Base-by-base conservation (phyloP, 2,888 invertebrate genomes). In the Synanthedon myopaeformis region DNA sequence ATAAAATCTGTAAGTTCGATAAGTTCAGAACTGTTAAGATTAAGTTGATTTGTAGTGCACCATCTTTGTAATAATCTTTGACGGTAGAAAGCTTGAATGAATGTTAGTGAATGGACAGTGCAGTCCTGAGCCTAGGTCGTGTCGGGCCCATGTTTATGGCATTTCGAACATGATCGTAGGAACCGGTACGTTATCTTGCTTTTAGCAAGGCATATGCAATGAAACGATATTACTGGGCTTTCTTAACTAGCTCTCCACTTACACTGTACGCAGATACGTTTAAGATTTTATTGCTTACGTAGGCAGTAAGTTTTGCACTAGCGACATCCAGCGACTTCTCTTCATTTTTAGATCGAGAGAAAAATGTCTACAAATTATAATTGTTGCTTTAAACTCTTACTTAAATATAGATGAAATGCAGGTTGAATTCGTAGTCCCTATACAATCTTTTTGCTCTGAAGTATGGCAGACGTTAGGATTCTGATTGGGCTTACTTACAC, bases 21-120 rank as follows among this genome's bases (percentile, higher is more conserved):
- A 35, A 35, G 28, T 35, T 8, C 8, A 35, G 0, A 28, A 28
- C n/a, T n/a, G n/a, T n/a, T n/a, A n/a, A 5, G 28, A 28, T 28
- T 28, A 28, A 35, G 35, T 35, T 35, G 5, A 2, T 35, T 8
- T 35, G 35, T 35, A 35, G 35, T 35, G 35, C 35, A 10, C 35
- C 35, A 45, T 45, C 45, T 23, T 17, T 49, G 23, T 17, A 5
- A 14, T 70, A 68, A 49, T 78, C 79, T 81, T 56, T 79, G 76
- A 12, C 56, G 59, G 58, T 80, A 82, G 83, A 82, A 83, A 84
- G 81, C 79, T 76, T 84, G 77, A 84, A 84, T 83, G 82, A 75
- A 75, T 66, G 63, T 66, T 69, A 66, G 76, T 82, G 80, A 84
- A 82, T 82, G 80, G 76, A 70, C 72, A 63, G 59, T 61, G 66